Conservation (phyloP, 2,797 vertebrate genomes). For the Miichthys miiuy region DNA sequence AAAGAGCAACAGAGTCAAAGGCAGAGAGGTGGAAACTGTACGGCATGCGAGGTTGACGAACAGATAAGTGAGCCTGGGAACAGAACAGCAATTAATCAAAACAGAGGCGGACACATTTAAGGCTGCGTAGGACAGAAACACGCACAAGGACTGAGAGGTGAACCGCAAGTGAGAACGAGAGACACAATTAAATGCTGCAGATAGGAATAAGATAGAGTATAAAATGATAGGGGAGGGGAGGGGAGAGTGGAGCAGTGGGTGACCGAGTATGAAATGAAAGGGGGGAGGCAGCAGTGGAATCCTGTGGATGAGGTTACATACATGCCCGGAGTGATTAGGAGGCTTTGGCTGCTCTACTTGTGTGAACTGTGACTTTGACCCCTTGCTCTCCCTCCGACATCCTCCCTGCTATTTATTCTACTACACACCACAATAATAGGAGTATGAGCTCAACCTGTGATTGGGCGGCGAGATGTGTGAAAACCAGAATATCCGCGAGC, state of each 20-base stretch:
- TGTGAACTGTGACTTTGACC: constrained; percentile 79
- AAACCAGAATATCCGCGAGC: constrained; percentile 68
- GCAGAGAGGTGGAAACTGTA: constrained; percentile 3
- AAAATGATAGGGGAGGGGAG: constrained; percentile 20
- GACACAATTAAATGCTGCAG: constrained; percentile 5
- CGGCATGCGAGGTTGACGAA: background rate
- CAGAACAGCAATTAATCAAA: constrained; percentile 33
- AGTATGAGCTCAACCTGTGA: constrained; percentile 70
- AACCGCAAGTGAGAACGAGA: constrained; percentile 9
- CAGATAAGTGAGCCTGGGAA: constrained; percentile 16
- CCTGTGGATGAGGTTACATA: constrained; percentile 80
- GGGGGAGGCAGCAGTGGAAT: constrained; percentile 61
- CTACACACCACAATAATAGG: constrained; percentile 72
- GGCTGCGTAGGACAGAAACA: constrained; percentile 2
- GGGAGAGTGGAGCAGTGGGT: constrained; percentile 25
- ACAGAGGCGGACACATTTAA: constrained; percentile 11
- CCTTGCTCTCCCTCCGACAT: constrained; percentile 41
- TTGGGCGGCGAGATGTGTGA: constrained; percentile 65
- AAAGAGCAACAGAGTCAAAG: constrained; percentile 7
- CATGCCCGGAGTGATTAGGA: constrained; percentile 79
- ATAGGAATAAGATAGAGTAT: constrained; percentile 16
- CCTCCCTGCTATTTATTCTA: constrained; percentile 79
- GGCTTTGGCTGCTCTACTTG: constrained; percentile 76
- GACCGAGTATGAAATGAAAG: constrained; percentile 32
- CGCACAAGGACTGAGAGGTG: constrained; percentile 7